A percentile compares a stretch with the other conserved stretches of the same genome.
phyloP scores from a whole-genome alignment of 2,797 vertebrate genomes.

The Danio albolineatus region DNA sequence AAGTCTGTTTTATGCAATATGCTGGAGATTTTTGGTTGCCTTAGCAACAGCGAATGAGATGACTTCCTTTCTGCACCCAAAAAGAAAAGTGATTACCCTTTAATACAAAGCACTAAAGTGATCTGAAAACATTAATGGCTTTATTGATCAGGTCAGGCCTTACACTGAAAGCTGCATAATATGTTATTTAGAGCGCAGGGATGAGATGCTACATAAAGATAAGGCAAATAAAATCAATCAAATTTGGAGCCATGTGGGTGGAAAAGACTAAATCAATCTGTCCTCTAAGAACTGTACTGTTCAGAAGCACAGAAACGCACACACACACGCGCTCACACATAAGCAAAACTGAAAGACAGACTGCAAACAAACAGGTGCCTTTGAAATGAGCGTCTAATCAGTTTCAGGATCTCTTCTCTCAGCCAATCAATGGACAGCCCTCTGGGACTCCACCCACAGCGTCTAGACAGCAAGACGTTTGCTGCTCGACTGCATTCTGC shows the following conservation, averaged over 20 bases:
- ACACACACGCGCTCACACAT: background rate
- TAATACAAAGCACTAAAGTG: constrained; percentile 24
- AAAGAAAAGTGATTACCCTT: constrained; percentile 37
- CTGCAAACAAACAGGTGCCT: constrained; percentile 51
- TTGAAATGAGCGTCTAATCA: constrained; percentile 56
- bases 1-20: constrained; percentile 47
- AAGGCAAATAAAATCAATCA: constrained; percentile 13
- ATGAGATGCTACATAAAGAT: background rate
- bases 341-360: constrained; percentile 45
- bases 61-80: constrained; percentile 34
- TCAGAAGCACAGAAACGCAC: constrained; percentile 21
- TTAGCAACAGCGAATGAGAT: constrained; percentile 45
- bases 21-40: constrained; percentile 47
- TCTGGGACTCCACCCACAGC: constrained; percentile 75
- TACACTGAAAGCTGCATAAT: background rate
- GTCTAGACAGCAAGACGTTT: constrained; percentile 77
- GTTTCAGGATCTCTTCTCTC: constrained; percentile 61
- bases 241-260: constrained; percentile 21
- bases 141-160: constrained; percentile 30
- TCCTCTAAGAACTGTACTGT: constrained; percentile 22
- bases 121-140: constrained; percentile 34
- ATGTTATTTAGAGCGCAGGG: background rate
- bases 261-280: constrained; percentile 19
- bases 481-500: constrained; percentile 57
- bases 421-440: constrained; percentile 66